Percentiles rank a stretch among this genome's conserved stretches.
Conservation (phyloP, 2,888 invertebrate genomes). For the Aleiodes alternator region DNA sequence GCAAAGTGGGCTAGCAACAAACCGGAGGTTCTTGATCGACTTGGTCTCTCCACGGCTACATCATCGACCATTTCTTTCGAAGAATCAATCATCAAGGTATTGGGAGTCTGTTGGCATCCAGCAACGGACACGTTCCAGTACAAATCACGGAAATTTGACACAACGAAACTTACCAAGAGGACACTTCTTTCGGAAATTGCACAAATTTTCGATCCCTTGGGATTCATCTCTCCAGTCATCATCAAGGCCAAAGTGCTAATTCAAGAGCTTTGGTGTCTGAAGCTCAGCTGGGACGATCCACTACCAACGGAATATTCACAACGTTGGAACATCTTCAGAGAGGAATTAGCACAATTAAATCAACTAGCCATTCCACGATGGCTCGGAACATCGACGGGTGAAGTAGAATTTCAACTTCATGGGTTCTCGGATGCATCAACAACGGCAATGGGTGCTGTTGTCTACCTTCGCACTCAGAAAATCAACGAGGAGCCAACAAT, state of each 20-base stretch:
- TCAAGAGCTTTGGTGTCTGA: neutral
- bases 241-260: neutral
- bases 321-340: too few relatives aligned
- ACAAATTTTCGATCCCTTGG: neutral
- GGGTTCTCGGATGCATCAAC: conserved; percentile 47
- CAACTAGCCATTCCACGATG: neutral
- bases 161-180: neutral
- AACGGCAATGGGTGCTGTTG: conserved; percentile 37
- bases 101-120: neutral
- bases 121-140: neutral
- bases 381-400: conserved; percentile 59
- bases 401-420: conserved; percentile 23
- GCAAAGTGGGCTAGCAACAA: neutral
- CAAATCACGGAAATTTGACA: neutral
- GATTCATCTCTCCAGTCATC: neutral
- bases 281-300: conserved; percentile 11
- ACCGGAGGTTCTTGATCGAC: neutral
- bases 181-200: neutral
- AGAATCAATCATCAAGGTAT: neutral
- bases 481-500: neutral
- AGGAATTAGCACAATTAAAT: too few relatives aligned
- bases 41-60: neutral
- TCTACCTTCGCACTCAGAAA: conserved; percentile 33
- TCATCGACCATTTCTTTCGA: neutral
- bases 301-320: neutral